phyloP scores from a whole-genome alignment of 2,113 vertebrate genomes.

The Paradoxurus hermaphroditus region DNA sequence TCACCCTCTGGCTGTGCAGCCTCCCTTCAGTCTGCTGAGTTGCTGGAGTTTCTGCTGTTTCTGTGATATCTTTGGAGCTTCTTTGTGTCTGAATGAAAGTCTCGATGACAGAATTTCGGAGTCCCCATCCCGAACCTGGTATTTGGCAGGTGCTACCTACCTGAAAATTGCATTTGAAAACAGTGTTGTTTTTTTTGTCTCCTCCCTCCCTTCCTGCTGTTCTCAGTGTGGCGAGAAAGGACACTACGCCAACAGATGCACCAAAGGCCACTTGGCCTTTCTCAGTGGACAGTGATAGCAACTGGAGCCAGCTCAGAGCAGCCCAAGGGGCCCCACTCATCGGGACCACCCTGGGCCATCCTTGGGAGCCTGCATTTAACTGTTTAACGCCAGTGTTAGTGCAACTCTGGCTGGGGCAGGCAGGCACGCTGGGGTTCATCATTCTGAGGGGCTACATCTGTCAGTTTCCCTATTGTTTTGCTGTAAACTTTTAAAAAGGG shows the following conservation, averaged over 20 bases:
- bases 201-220: conserved; percentile 26
- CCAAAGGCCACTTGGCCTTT: conserved; percentile 98
- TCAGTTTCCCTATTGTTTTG: conserved; percentile 50
- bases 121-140: not conserved
- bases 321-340: not conserved
- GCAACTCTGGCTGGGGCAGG: conserved; percentile 67
- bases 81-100: not conserved
- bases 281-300: conserved; percentile 94
- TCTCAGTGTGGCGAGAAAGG: conserved; percentile 97
- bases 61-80: not conserved
- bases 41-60: not conserved
- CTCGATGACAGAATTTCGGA: not conserved
- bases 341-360: conserved; percentile 34
- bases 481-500: conserved; percentile 15
- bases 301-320: conserved; percentile 62
- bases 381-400: conserved; percentile 70
- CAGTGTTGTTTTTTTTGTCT: not conserved
- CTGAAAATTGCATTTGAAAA: conserved; percentile 35
- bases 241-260: conserved; percentile 99
- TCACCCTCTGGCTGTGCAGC: not conserved
- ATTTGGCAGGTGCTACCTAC: not conserved
- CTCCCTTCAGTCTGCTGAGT: not conserved
- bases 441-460: not conserved
- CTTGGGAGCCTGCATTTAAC: conserved; percentile 71
- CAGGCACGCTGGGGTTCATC: not conserved